Base-by-base conservation (phyloP, 2,797 vertebrate genomes). In the Staurois parvus region DNA sequence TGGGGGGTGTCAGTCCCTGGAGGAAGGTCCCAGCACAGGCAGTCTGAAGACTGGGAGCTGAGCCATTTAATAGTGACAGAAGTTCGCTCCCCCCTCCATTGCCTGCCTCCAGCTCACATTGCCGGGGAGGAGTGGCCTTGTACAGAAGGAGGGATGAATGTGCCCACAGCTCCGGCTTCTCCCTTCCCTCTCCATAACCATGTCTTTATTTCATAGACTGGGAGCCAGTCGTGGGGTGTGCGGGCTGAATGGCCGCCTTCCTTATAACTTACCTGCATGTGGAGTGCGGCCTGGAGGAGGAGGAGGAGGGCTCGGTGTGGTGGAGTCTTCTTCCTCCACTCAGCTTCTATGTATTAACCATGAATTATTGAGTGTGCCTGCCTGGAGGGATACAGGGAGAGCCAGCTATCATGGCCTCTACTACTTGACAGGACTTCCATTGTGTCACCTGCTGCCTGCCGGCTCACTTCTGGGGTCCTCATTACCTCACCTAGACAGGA, bases 61-160 rank as follows among this genome's bases (percentile, higher is more conserved):
- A 83, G 76, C 66, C 66, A 62, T 81, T 85, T 77, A 73, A 77
- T 76, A 83, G 87, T 76, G 76, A 72, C 76, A 84, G 29, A 64
- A 56, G 45, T n/a, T 32, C 42, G 15, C 67, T 52, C 78, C 76
- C 45, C 62, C 48, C 75, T 21, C 62, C 67, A 30, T 48, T 4
- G 34, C 64, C 81, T 80, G 78, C 84, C 52, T 73, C 64, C 45
- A 13, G 37, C 40, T 56, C 64, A 68, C 78, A 72, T 66, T 74
- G 56, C 76, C 15, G 45, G 77, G n/a, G 40, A 72, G 85, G 75
- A 79, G 86, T 84, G 82, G 64, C 72, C 37, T 21, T 21, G 6
- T n/a, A 8, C 1, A 21, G 28, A 81, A 48, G 68, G 29, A 59
- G 29, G 45, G 45, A 73, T 52, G 66, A 72, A 62, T 30, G 28